These are phyloP conservation scores for Tenthredo distinguenda DNA, from an alignment of 2,888 invertebrate species.

Conservation along the genomic window DNA sequence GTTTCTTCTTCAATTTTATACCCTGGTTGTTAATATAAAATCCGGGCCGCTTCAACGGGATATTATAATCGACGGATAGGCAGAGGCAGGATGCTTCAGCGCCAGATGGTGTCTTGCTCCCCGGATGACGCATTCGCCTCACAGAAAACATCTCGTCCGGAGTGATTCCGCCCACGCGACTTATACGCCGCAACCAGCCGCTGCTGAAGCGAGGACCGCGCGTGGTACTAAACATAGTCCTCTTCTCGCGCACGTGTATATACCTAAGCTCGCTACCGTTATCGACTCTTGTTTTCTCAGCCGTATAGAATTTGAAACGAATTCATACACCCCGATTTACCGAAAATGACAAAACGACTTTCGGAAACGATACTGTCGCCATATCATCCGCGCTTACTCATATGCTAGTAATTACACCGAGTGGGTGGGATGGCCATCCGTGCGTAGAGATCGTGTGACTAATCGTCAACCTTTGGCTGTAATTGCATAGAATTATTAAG, in stretches of 20 bases:
- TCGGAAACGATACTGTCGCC: neutral
- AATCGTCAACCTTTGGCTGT: conserved; percentile 3
- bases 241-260: conserved; percentile 35
- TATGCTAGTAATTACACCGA: neutral
- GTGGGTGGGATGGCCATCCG: neutral
- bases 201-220: conserved; percentile 59
- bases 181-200: neutral
- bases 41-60: neutral
- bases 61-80: conserved; percentile 23
- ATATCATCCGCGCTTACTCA: neutral
- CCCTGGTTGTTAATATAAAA: neutral
- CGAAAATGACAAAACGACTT: neutral
- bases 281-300: conserved; percentile 24
- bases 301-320: conserved; percentile 22
- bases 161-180: conserved; percentile 56
- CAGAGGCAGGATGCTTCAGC: conserved; percentile 37
- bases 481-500: neutral
- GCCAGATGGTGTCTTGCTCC: conserved; percentile 65
- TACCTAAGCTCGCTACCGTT: neutral
- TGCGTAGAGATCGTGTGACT: conserved; percentile 8
- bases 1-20: neutral
- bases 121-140: conserved; percentile 65
- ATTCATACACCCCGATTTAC: neutral
- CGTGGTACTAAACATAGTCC: conserved; percentile 53
- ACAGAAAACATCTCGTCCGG: conserved; percentile 52